Evolutionary conservation across 2,888 invertebrate species (phyloP).

Genomic region (Leucozona laternaria): DNA sequence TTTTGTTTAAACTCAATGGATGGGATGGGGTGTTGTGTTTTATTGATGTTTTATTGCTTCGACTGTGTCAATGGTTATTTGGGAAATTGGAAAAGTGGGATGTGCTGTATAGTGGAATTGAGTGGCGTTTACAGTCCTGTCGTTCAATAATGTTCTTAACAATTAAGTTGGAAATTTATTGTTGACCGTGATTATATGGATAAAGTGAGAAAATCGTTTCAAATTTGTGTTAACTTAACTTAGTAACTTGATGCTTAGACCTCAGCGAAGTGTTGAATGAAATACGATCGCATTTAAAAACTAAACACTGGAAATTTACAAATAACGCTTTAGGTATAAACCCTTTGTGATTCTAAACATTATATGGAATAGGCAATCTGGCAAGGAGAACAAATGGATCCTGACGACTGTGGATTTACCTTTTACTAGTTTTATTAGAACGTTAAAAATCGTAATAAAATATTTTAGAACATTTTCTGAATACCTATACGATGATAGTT

Average conservation of each 20-base stretch:
- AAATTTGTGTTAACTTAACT: slow-evolving; percentile 45
- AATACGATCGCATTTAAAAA: slow-evolving; percentile 33
- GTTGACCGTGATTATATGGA: slow-evolving; percentile 46
- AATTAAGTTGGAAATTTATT: slow-evolving; percentile 39
- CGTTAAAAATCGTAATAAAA: no score
- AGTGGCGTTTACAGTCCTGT: slow-evolving; percentile 57
- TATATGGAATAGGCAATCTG: no score
- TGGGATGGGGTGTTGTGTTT: slow-evolving; percentile 61
- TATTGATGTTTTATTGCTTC: slow-evolving; percentile 66
- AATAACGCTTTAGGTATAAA: neutral
- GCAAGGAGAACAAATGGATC: no score
- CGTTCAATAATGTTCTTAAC: slow-evolving; percentile 3
- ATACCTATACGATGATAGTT: no score
- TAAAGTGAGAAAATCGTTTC: slow-evolving; percentile 26
- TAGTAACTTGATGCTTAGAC: slow-evolving; percentile 64
- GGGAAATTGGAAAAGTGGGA: slow-evolving; percentile 47
- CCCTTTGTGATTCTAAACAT: neutral
- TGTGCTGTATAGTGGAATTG: slow-evolving; percentile 16
- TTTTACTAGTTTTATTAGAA: no score
- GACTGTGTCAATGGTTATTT: slow-evolving; percentile 15
- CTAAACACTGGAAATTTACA: neutral
- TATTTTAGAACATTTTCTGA: no score
- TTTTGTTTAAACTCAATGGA: slow-evolving; percentile 40
- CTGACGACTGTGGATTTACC: no score
- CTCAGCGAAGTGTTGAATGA: slow-evolving; percentile 28